Conservation (phyloP, 2,888 invertebrate genomes). For the Eupithecia centaureata region DNA sequence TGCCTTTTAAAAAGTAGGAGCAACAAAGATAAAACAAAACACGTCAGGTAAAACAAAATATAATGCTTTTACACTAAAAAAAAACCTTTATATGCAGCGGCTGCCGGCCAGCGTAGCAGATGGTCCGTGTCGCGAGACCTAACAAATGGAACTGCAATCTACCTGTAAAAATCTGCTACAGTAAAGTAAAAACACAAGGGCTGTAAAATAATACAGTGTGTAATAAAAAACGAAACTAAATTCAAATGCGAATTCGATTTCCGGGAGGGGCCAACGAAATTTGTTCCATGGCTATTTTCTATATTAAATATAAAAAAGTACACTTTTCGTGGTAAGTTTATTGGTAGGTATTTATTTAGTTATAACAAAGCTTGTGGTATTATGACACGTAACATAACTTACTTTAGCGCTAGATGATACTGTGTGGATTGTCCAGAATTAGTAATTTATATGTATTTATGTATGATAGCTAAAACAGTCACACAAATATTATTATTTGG, state of each 20-base stretch:
- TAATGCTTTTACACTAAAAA: background rate
- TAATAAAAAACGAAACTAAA: no score
- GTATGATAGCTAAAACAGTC: background rate
- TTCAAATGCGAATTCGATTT: no score
- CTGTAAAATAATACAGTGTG: no score
- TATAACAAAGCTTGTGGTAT: no score
- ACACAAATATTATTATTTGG: slow-evolving; percentile 1
- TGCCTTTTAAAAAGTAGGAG: background rate
- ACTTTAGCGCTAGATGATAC: background rate
- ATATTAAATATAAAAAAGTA: no score
- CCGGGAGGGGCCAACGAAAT: no score
- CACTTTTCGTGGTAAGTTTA: no score
- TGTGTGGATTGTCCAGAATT: background rate
- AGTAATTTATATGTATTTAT: background rate
- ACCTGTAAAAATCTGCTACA: slow-evolving; percentile 12
- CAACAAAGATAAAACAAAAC: background rate
- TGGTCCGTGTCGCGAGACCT: slow-evolving; percentile 29
- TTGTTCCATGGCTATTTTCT: no score
- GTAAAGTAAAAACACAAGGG: background rate
- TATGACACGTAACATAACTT: no score
- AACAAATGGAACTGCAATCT: slow-evolving; percentile 34
- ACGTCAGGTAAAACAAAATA: background rate
- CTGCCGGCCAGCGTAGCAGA: slow-evolving; percentile 23
- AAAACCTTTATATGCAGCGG: background rate
- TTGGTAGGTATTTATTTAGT: no score